Base-by-base conservation (phyloP, 2,113 vertebrate genomes). In the Columba livia region DNA sequence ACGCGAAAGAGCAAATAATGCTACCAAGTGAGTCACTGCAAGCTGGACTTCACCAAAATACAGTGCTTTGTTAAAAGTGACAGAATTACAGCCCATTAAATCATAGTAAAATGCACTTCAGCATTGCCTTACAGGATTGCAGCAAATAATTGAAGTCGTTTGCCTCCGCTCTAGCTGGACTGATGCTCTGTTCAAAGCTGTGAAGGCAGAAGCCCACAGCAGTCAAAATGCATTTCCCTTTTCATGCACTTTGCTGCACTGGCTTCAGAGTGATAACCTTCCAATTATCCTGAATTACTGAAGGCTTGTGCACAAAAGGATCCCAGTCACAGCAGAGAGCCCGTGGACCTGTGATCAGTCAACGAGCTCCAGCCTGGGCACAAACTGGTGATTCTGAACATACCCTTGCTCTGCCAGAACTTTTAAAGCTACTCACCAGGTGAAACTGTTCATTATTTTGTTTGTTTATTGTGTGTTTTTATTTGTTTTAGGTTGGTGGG, bases 351-450 rank as follows among this genome's bases (percentile, higher is more conserved):
- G 25, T 6, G 25, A 58, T 53, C 40, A 48, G 48, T 1, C 31
- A 31, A 6, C 3, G 25, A 51, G 32, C 23, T 21, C 71, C 69
- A 56, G 65, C 34, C 66, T 13, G 32, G 11, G 3, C 15, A 20
- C 1, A 32, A 51, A 32, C 23, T 5, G 11, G 18, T 13, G 32
- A 23, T 20, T 44, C 44, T 15, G 12, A 36, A 23, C 0, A 0
- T 0, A 53, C 48, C 2, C 0, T 2, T 25, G 42, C 47, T 32
- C 38, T 56, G n/a, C n/a, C 47, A 51, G 40, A 44, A 60, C 29
- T 34, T 44, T 54, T 28, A 31, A 70, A 75, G 67, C 11, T 47
- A 18, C n/a, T 3, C 0, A 40, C 14, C 29, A 54, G 31, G 31
- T 32, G 25, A 60, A 75, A 83, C 12, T 6, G 1, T 4, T 31